These are phyloP conservation scores for Drosophila jambulina DNA, from an alignment of 1,140 invertebrate genomes.

Conservation along the genomic window DNA sequence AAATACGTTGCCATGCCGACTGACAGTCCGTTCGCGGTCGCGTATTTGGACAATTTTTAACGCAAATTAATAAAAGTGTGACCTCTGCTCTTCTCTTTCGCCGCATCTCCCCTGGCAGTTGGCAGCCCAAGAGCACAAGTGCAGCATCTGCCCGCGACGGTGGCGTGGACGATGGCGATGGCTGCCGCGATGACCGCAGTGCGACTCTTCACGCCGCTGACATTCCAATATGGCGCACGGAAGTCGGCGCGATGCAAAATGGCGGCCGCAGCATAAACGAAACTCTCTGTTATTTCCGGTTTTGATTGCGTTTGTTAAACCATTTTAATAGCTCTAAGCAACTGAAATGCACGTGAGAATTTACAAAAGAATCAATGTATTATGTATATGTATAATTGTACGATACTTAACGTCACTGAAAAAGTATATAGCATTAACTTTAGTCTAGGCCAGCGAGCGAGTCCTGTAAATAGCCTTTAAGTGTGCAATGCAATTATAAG, in stretches of 20 bases:
- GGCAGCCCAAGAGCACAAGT: conserved; percentile 44
- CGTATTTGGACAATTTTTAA: conserved; percentile 75
- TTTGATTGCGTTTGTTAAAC: conserved; percentile 35
- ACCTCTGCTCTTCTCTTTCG: conserved; percentile 5
- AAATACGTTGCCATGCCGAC: conserved; percentile 54
- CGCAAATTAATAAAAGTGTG: conserved; percentile 66
- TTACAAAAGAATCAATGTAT: conserved; percentile 61
- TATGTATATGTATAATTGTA: conserved; percentile 48
- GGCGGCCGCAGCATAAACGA: conserved; percentile 36
- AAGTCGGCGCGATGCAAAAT: conserved; percentile 76
- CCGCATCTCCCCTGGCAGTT: conserved; percentile 18
- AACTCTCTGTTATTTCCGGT: conserved; percentile 22
- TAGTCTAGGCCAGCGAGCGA: conserved; percentile 49
- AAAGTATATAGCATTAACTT: conserved; percentile 15
- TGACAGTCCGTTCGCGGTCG: conserved; percentile 46
- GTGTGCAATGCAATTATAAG: conserved; percentile 67
- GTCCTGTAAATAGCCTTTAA: conserved; percentile 72
- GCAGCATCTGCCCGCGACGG: conserved; percentile 35
- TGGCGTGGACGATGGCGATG: conserved; percentile 31
- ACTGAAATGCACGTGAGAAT: conserved; percentile 84
- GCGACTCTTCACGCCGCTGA: conserved; percentile 66
- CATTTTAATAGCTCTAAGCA: conserved; percentile 78
- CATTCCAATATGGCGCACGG: conserved; percentile 76
- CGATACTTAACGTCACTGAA: conserved; percentile 38
- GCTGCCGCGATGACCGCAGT: conserved; percentile 60